Conservation (phyloP, 2,888 invertebrate species). For the Leucophenga montana region DNA sequence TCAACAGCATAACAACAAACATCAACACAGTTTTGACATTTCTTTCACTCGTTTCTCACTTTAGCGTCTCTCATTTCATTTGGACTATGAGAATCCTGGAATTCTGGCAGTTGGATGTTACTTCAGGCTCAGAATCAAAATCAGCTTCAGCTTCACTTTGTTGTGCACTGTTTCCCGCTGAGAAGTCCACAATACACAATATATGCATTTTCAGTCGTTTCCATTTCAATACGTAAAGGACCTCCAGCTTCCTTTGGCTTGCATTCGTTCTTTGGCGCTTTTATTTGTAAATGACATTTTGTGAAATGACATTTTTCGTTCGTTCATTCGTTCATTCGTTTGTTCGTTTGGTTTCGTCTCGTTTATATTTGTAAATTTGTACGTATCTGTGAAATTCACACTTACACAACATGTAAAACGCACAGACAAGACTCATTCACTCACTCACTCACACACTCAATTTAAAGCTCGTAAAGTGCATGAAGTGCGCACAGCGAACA, state of each 20-base stretch:
- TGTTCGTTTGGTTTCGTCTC: background rate
- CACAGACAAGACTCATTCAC: background rate
- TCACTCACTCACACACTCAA: constrained; percentile 1
- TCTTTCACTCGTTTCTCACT: constrained; percentile 18
- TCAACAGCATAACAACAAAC: constrained; percentile 22
- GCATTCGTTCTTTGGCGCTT: background rate
- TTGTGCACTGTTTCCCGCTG: constrained; percentile 7
- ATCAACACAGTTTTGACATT: constrained; percentile 17
- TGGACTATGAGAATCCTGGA: no score
- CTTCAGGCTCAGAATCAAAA: background rate
- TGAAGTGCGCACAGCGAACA: background rate
- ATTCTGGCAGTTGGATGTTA: no score
- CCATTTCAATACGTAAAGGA: background rate
- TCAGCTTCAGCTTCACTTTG: background rate
- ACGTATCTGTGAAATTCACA: background rate
- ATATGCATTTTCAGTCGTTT: background rate
- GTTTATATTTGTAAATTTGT: background rate
- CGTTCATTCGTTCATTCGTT: no score
- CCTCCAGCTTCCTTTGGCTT: background rate
- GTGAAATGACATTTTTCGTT: constrained; percentile 18
- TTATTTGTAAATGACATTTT: constrained; percentile 21
- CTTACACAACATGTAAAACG: background rate
- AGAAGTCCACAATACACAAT: background rate
- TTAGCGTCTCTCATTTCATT: background rate
- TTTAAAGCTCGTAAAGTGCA: constrained; percentile 5